Percentiles rank a stretch among this genome's conserved stretches.
Evolutionary conservation across 2,797 vertebrate genomes (phyloP).

Genomic region (Sandelia bainsii): DNA sequence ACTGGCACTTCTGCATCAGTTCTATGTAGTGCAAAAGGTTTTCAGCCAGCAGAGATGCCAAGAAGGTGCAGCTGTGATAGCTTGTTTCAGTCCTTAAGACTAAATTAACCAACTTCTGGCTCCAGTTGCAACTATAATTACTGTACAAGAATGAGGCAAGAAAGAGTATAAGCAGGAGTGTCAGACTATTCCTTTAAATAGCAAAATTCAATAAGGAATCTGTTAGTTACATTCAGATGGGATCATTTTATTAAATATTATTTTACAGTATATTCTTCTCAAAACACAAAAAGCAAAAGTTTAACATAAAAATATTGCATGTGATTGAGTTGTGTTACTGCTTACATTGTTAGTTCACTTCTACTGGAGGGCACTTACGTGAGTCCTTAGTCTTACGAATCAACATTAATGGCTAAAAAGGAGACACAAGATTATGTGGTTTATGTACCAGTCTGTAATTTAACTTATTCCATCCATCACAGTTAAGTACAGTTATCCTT

Average conservation of each 20-base stretch:
- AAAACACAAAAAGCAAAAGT: neutral
- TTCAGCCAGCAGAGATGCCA: neutral
- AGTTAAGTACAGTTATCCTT: conserved; percentile 20
- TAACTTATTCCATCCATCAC: conserved; percentile 21
- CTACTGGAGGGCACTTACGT: neutral
- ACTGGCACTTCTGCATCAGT: too few species aligned
- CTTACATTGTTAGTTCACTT: neutral
- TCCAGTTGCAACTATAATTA: neutral
- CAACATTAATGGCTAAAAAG: conserved; percentile 15
- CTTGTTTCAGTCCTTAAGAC: neutral
- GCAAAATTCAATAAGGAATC: neutral
- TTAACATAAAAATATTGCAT: neutral
- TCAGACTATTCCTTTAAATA: neutral
- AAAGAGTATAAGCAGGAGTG: neutral
- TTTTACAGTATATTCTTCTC: neutral
- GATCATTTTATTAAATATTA: neutral
- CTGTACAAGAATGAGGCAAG: too few species aligned
- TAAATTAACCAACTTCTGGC: neutral
- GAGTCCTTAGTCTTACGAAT: conserved; percentile 4
- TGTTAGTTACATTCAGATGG: neutral
- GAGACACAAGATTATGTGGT: conserved; percentile 24
- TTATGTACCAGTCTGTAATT: conserved; percentile 28
- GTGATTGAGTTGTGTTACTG: neutral
- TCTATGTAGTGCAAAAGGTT: too few species aligned
- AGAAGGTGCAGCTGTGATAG: neutral